Evolutionary conservation across 2,113 vertebrate genomes (phyloP).

Genomic region (Trochalopteron elliotii): DNA sequence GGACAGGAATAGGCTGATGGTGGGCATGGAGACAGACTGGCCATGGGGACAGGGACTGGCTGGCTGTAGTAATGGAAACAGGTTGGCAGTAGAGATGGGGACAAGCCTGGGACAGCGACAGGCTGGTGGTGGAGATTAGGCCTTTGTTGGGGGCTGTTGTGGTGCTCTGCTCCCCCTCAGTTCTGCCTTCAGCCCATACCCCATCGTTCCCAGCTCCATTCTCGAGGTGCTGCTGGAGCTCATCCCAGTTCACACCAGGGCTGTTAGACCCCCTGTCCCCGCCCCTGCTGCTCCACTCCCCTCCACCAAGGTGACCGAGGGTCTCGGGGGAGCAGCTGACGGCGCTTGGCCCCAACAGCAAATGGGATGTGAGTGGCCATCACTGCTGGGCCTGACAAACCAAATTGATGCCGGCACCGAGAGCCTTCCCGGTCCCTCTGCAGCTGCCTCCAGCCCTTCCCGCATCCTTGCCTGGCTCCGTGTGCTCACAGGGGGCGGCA

Average conservation of each 20-base stretch:
- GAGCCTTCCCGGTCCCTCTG: not conserved
- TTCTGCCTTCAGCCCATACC: not conserved
- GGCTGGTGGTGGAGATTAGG: not conserved
- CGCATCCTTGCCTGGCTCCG: not conserved
- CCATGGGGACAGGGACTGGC: not conserved
- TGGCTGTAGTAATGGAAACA: accelerated
- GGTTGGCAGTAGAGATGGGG: not conserved
- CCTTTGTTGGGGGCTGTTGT: not conserved
- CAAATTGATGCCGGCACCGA: constrained; percentile 54
- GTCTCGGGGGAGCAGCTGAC: constrained; percentile 13
- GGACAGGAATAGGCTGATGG: accelerated
- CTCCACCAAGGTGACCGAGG: constrained; percentile 42
- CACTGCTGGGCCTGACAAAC: constrained; percentile 22
- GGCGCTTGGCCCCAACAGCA: not conserved
- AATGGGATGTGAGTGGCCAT: constrained; percentile 61
- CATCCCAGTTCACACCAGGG: accelerated
- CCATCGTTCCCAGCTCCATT: accelerated
- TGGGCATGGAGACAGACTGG: not conserved
- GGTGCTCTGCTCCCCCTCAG: not conserved
- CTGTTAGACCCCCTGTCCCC: not conserved
- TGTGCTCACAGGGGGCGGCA: not conserved
- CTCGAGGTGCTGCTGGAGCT: not conserved
- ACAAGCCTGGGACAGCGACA: not conserved
- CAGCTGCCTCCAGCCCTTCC: not conserved
- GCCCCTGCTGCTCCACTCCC: not conserved